phyloP scores from a whole-genome alignment of 2,888 invertebrate species.

The Phyllotreta cruciferae region DNA sequence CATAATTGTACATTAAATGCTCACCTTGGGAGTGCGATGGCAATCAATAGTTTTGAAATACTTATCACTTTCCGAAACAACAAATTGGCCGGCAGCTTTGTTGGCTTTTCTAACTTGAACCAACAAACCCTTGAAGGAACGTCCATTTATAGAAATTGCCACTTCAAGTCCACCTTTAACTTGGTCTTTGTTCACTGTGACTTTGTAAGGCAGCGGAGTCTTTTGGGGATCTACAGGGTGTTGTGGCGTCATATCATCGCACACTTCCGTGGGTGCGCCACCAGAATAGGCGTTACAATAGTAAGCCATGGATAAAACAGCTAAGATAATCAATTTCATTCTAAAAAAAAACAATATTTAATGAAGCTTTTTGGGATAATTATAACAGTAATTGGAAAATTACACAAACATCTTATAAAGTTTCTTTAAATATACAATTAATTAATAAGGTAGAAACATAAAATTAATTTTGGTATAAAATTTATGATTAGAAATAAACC shows the following conservation, averaged over 20 bases:
- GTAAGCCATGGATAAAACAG: slow-evolving; percentile 30
- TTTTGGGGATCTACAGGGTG: slow-evolving; percentile 69
- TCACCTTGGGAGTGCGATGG: slow-evolving; percentile 63
- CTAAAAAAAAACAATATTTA: slow-evolving; percentile 10
- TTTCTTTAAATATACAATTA: too few relatives aligned
- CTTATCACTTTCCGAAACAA: slow-evolving; percentile 62
- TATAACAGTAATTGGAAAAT: too few relatives aligned
- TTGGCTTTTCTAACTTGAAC: slow-evolving; percentile 70
- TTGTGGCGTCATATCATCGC: slow-evolving; percentile 72
- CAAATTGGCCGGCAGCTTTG: slow-evolving; percentile 70
- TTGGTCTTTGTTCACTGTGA: slow-evolving; percentile 49
- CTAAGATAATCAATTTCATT: slow-evolving; percentile 28
- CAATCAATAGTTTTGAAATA: slow-evolving; percentile 66
- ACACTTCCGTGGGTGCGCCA: slow-evolving; percentile 71
- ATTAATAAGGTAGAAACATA: too few relatives aligned
- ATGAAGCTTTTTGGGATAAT: neutral
- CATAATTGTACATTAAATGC: slow-evolving; percentile 45
- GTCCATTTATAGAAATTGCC: slow-evolving; percentile 65
- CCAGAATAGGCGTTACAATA: slow-evolving; percentile 62
- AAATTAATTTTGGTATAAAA: too few relatives aligned
- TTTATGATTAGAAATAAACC: too few relatives aligned
- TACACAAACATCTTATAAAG: too few relatives aligned
- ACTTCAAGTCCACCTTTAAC: slow-evolving; percentile 61
- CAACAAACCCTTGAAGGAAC: slow-evolving; percentile 70
- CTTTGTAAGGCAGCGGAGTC: slow-evolving; percentile 66